These are phyloP conservation scores for Strix occidentalis DNA, from an alignment of 2,797 vertebrate genomes.

Conservation along the genomic window DNA sequence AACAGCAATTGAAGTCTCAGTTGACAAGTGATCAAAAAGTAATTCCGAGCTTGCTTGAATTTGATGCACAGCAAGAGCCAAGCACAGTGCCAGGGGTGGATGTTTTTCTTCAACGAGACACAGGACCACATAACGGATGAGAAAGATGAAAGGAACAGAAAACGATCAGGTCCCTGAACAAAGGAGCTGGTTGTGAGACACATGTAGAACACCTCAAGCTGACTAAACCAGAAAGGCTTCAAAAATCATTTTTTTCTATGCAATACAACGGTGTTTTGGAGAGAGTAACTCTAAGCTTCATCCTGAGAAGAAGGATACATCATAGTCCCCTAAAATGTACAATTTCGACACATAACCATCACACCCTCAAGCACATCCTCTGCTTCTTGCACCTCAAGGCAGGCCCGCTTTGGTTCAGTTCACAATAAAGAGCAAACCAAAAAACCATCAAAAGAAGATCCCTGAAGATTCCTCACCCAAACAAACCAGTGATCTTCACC, in stretches of 20 bases:
- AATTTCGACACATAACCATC: background rate
- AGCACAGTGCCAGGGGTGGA: background rate
- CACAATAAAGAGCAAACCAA: background rate
- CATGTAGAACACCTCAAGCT: background rate
- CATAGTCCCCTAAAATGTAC: background rate
- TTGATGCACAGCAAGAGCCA: background rate
- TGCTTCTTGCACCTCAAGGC: background rate
- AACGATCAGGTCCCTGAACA: background rate
- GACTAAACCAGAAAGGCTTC: background rate
- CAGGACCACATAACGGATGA: rapidly evolving
- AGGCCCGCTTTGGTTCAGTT: background rate
- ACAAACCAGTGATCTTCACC: slow-evolving; percentile 46
- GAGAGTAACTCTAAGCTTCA: background rate
- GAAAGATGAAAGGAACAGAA: background rate
- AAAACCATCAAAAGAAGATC: background rate
- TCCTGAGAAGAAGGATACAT: background rate
- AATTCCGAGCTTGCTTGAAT: background rate
- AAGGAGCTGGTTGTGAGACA: background rate
- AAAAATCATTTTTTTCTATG: background rate
- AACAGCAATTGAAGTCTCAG: background rate
- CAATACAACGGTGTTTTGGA: background rate
- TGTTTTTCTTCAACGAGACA: background rate
- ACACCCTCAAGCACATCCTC: background rate
- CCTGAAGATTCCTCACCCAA: slow-evolving; percentile 5
- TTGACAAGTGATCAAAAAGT: background rate